A percentile compares a stretch with the other conserved stretches of the same genome.
phyloP scores from a whole-genome alignment of 2,888 invertebrate genomes.

The Priapulus caudatus region DNA sequence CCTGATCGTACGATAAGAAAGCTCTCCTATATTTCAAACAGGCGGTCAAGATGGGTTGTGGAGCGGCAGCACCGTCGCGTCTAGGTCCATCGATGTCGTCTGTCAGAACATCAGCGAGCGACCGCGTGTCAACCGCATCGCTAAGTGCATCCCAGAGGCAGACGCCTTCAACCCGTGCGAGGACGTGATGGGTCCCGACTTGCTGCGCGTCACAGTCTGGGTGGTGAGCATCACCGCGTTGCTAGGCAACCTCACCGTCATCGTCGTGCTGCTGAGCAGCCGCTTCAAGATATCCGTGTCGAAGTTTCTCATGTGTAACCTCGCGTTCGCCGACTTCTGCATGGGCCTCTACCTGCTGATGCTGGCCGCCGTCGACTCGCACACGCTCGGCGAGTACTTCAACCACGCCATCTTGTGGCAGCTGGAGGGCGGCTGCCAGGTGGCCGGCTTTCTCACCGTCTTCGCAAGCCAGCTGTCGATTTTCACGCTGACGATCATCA shows the following conservation, averaged over 20 bases:
- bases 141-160: not conserved
- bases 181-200: slow-evolving; percentile 71
- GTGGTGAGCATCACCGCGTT: slow-evolving; percentile 87
- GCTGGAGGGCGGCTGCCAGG: slow-evolving; percentile 78
- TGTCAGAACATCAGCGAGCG: no score
- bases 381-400: slow-evolving; percentile 33
- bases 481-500: slow-evolving; percentile 89
- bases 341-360: slow-evolving; percentile 33
- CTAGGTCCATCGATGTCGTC: no score
- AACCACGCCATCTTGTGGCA: slow-evolving; percentile 49
- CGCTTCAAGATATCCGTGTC: slow-evolving; percentile 53
- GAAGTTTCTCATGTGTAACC: slow-evolving; percentile 36
- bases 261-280: slow-evolving; percentile 79
- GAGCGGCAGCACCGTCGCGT: no score
- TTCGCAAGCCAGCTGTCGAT: slow-evolving; percentile 86
- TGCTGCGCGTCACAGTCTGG: slow-evolving; percentile 70
- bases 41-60: no score
- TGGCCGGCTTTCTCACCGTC: slow-evolving; percentile 88
- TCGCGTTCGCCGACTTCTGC: slow-evolving; percentile 34
- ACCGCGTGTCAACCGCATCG: no score
- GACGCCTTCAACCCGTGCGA: slow-evolving; percentile 53
- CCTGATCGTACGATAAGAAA: no score
- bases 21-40: no score
- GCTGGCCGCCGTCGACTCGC: slow-evolving; percentile 32
- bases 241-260: slow-evolving; percentile 88